Evolutionary conservation across 2,888 invertebrate species (phyloP).

Genomic region (Drosophila barbarae): DNA sequence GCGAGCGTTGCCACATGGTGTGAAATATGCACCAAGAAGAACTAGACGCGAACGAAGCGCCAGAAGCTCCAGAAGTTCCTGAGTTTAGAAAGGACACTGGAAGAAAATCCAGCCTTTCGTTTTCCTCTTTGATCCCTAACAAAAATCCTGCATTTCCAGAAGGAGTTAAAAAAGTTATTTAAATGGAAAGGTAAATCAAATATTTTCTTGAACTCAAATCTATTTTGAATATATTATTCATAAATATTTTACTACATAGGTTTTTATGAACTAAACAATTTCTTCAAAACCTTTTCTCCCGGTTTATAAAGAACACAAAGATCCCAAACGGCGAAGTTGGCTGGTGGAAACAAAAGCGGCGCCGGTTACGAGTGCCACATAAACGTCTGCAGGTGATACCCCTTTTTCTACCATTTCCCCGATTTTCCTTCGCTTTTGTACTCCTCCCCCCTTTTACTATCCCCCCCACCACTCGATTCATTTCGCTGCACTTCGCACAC

Average conservation of each 20-base stretch:
- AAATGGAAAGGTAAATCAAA: neutral
- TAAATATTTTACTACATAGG: no score
- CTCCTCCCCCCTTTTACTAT: neutral
- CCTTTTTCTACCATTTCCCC: conserved; percentile 27
- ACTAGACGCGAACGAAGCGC: conserved; percentile 11
- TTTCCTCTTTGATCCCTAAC: neutral
- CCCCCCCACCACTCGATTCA: conserved; percentile 35
- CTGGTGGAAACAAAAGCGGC: conserved; percentile 58
- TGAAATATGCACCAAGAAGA: conserved; percentile 64
- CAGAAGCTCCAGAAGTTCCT: conserved; percentile 4
- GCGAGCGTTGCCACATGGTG: conserved; percentile 73
- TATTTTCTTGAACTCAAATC: neutral
- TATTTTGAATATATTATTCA: no score
- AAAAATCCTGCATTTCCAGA: neutral
- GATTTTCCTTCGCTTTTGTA: conserved; percentile 1
- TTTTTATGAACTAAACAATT: no score
- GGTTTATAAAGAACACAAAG: conserved; percentile 5
- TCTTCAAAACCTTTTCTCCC: neutral
- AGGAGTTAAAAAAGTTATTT: no score
- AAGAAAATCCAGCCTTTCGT: neutral
- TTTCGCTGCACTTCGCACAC: conserved; percentile 67
- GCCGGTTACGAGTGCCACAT: conserved; percentile 56
- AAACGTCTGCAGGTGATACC: conserved; percentile 38
- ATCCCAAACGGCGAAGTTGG: conserved; percentile 29
- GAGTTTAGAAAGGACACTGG: neutral